Base-by-base conservation (phyloP, 2,797 vertebrate species). In the Macroramphosus scolopax region DNA sequence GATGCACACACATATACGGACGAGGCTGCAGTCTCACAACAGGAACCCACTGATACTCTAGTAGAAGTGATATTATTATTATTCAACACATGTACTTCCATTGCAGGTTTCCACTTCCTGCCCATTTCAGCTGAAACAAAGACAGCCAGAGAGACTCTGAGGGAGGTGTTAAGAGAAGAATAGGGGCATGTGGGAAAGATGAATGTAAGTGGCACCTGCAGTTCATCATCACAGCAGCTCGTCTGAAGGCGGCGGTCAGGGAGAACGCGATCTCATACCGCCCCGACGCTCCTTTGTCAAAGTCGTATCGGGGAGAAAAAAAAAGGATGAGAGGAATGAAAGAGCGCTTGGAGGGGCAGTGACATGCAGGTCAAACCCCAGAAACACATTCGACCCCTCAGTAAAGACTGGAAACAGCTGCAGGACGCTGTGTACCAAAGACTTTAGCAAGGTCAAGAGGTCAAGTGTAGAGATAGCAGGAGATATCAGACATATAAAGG, bases 151-250 rank as follows among this genome's bases (percentile, higher is more conserved):
- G 48, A 44, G 13, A 39, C 37, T 54, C 29, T 39, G 39, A 47
- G 16, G 15, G n/a, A 49, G 50, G 63, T 64, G 53, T 44, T 25
- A 10, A 59, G 54, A 55, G 47, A 75, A 59, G 46, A 73, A 69
- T 66, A 77, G 78, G 56, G 45, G 28, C 22, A 56, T 29, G 70
- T 33, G 46, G 70, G 56, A 76, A 80, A 88, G 87, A 90, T 89
- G 78, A 86, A 92, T 89, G 84, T 71, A 66, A 72, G 59, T 47
- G 41, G 43, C 51, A 70, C 44, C 54, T 11, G 64, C 58, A 87
- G 56, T 90, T 88, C 82, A 90, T 90, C 89, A 89, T 89, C 82
- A 75, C 75, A 68, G 73, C 65, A 70, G 57, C 55, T 74, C 36
- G 73, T 84, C 65, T 47, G 65, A 77, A 75, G 72, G 68, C 63